Base-by-base conservation (phyloP, 2,113 vertebrate genomes). In the Scomber scombrus region DNA sequence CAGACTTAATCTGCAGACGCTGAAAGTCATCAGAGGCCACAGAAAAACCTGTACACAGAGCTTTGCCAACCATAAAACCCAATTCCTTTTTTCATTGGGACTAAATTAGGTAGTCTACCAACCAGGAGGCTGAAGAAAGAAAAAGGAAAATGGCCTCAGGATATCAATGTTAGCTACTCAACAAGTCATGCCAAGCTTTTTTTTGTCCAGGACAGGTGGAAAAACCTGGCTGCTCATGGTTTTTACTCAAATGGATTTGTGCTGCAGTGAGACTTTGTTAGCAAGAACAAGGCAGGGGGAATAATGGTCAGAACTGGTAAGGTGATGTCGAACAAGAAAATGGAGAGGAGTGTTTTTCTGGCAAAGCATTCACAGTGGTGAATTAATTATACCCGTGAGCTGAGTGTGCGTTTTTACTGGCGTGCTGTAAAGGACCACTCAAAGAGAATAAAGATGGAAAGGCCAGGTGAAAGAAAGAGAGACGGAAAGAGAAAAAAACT, bases 21-120 rank as follows among this genome's bases (percentile, higher is more conserved):
- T 85, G 79, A 70, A 71, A 69, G 72, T 50, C 83, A 83, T 86
- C 75, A 50, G 23, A 26, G 23, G 23, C 23, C 23, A 26, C 23
- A 26, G 63, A 70, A 63, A 88, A 84, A 90, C 77, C 87, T 83
- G 81, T 60, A 71, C 66, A 21, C 19, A 65, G 55, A 71, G 51
- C 55, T 16, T 46, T 1, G 31, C 73, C 58, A 71, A 75, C 75
- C 78, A 78, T 69, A 69, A 67, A 77, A 68, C 54, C 34, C 69
- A 49, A 71, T 85, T 56, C 26, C 31, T 23, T 70, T 75, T 60
- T 76, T 68, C 79, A 56, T 5, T 0, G 15, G 19, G 50, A 64
- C 78, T 61, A 83, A 92, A 90, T 87, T 34, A 90, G 63, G 76
- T 63, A 21, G 72, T 85, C 83, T 81, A 78, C 79, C 16, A 74